Evolutionary conservation across 2,113 vertebrate genomes (phyloP), one percentile per base, ranked within the genome.

Genomic region (Otis tarda): DNA sequence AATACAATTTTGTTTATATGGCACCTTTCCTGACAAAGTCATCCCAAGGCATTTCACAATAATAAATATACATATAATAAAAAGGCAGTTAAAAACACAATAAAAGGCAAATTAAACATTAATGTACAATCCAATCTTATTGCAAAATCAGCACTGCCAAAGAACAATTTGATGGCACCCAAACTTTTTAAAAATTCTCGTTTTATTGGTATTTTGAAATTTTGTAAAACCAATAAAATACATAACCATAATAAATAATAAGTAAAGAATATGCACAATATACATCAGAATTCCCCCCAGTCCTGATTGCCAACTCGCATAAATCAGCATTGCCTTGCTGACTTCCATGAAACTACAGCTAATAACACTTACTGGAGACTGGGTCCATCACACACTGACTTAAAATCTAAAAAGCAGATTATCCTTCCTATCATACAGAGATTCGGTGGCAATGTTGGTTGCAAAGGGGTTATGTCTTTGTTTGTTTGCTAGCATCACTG

Each of bases 11-110:
- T 88, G 41, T 95, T 92, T 94, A 65, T 94, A 81, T 64, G 68
- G 35, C 59, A 96, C 68, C 88, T 95, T 87, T 95, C 76, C 76
- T 91, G 83, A 92, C 52, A 89, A 83, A 95, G 74, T 64, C 61
- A 74, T 95, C 95, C 84, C 92, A 79, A 91, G 95, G 41, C 81
- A 65, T 71, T 89, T 87, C 35, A 65, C 25, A 86, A 76, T 78
- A 93, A 94, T 94, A 96, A 96, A 96, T 94, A 90, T 73, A 93
- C 25, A 57, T 76, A 94, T 63, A 96, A 96, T 94, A 94, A 95
- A 96, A 96, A 95, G 49, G 25, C 60, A 91, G 71, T 93, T 91
- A 96, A 96, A 94, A 95, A 89, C 70, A 87, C 67, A 92, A 96
- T 95, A 95, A 95, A 91, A 81, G 7, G 17, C 23, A 85, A 94